Percentiles rank a stretch among this genome's conserved stretches.
Conservation (phyloP, 2,888 invertebrate species). For the Lithosia quadra region DNA sequence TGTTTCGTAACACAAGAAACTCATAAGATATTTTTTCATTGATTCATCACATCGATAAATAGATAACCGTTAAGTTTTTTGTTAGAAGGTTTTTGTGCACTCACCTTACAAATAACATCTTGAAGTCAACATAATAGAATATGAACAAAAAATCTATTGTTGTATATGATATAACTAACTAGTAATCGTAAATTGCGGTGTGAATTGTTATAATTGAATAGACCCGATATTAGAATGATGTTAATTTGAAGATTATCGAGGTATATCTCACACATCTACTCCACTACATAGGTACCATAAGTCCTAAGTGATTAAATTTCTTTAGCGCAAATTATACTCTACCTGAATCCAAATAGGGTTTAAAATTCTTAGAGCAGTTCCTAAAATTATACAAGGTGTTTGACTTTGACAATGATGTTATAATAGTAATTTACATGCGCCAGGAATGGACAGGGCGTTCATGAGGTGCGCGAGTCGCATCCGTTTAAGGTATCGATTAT, state of each 20-base stretch:
- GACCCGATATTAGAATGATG: conserved; percentile 61
- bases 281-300: conserved; percentile 2
- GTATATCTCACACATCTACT: conserved; percentile 41
- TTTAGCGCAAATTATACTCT: conserved; percentile 15
- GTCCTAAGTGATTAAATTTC: conserved; percentile 11
- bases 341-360: conserved; percentile 25
- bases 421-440: conserved; percentile 69
- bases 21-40: conserved; percentile 31
- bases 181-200: conserved; percentile 50
- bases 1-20: background rate
- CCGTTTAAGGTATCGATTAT: conserved; percentile 63
- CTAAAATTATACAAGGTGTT: conserved; percentile 40
- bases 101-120: conserved; percentile 22
- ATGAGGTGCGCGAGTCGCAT: conserved; percentile 36
- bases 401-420: conserved; percentile 64
- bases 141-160: conserved; percentile 40
- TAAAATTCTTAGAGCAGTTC: conserved; percentile 20
- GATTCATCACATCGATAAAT: conserved; percentile 37
- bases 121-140: conserved; percentile 22
- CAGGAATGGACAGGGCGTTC: conserved; percentile 57
- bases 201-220: conserved; percentile 70
- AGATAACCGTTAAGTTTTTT: conserved; percentile 42
- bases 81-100: conserved; percentile 16
- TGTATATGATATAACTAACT: conserved; percentile 44
- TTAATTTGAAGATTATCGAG: conserved; percentile 65